Conservation (phyloP, 2,797 vertebrate genomes). For the Dipus sagitta region DNA sequence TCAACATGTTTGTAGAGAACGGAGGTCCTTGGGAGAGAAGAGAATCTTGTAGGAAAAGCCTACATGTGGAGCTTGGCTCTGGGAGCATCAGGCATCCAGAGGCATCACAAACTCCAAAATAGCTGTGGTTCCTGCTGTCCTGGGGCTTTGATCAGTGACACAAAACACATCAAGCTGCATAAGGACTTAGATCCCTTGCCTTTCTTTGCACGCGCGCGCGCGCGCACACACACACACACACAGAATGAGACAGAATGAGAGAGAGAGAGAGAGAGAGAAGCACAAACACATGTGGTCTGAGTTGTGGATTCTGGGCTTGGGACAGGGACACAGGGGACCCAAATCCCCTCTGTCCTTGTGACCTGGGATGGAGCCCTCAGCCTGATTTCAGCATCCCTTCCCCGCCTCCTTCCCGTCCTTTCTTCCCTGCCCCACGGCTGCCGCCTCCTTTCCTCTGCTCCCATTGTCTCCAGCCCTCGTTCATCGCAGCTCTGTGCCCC, state of each 20-base stretch:
- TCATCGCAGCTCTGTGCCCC: conserved; percentile 70
- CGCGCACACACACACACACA: not conserved
- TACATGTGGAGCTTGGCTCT: not conserved
- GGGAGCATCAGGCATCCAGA: conserved; percentile 9
- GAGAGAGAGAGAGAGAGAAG: not conserved
- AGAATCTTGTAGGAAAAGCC: not conserved
- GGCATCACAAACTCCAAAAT: not conserved
- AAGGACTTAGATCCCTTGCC: not conserved
- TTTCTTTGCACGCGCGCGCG: not conserved
- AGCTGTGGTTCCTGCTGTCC: not conserved
- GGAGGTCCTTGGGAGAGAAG: not conserved
- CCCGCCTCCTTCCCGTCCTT: not conserved
- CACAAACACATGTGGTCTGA: not conserved
- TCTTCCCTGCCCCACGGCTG: not conserved
- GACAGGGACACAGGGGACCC: not conserved
- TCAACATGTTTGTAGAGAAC: not conserved
- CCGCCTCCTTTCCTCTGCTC: not conserved
- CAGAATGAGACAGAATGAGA: too few relatives aligned
- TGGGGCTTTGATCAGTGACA: conserved; percentile 30
- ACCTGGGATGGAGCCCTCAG: not conserved
- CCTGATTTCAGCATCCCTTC: conserved; percentile 30
- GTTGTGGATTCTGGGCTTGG: not conserved
- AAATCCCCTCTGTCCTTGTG: not conserved
- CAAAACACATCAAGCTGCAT: not conserved
- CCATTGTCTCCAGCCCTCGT: conserved; percentile 57